Evolutionary conservation across 2,888 invertebrate species (phyloP).

Genomic region (Tetrapedia diversipes): DNA sequence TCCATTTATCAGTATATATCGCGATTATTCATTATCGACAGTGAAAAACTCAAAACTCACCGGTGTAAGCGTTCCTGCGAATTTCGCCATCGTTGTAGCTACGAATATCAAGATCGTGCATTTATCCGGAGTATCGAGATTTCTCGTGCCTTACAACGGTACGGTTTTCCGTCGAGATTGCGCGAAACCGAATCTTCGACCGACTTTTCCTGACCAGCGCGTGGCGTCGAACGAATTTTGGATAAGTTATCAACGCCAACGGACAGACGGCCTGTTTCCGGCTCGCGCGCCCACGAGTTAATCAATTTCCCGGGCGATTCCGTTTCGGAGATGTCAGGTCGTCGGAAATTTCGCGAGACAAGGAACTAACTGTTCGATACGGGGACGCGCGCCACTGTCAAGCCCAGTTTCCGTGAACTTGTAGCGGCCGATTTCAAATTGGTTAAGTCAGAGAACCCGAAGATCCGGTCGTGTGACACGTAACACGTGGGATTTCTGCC

Average conservation of each 20-base stretch:
- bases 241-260: conserved; percentile 18
- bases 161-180: neutral
- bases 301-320: conserved; percentile 22
- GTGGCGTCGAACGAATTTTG: conserved; percentile 8
- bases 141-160: conserved; percentile 5
- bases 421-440: conserved; percentile 3
- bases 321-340: conserved; percentile 22
- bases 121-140: neutral
- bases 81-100: too few species aligned
- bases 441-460: conserved; percentile 8
- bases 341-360: conserved; percentile 28
- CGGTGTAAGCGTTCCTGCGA: too few species aligned
- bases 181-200: conserved; percentile 17
- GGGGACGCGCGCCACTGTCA: conserved; percentile 14
- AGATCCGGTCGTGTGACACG: neutral
- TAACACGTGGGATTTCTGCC: conserved; percentile 1
- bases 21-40: too few species aligned
- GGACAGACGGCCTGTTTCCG: conserved; percentile 17
- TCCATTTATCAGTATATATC: too few species aligned
- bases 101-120: too few species aligned
- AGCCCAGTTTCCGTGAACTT: neutral
- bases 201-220: neutral
- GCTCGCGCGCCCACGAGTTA: neutral
- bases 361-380: neutral
- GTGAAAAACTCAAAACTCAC: too few species aligned